Conservation (phyloP, 1,140 invertebrate genomes). For the Acromyrmex heyeri region DNA sequence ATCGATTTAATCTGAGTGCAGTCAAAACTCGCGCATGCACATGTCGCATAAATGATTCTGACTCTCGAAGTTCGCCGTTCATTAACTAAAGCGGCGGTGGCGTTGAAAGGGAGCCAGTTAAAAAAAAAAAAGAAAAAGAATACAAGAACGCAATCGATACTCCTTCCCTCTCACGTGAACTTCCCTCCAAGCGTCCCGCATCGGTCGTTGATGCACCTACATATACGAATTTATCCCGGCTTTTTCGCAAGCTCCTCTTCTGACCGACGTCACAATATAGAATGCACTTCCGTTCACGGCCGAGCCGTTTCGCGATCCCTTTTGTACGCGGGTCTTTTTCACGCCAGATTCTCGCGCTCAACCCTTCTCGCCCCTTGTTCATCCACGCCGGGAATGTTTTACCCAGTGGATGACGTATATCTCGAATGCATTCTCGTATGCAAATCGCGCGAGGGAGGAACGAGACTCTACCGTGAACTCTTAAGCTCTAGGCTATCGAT, state of each 20-base stretch:
- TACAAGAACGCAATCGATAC: constrained; percentile 38
- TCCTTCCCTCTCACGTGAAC: constrained; percentile 29
- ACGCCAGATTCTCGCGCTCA: constrained; percentile 43
- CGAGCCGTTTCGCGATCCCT: constrained; percentile 56
- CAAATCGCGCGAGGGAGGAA: constrained; percentile 33
- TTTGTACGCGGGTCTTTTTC: constrained; percentile 59
- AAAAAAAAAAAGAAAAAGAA: constrained; percentile 28
- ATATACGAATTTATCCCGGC: constrained; percentile 43
- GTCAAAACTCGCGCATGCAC: constrained; percentile 47
- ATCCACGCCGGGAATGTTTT: constrained; percentile 56
- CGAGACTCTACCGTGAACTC: constrained; percentile 1
- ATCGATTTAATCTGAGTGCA: constrained; percentile 12
- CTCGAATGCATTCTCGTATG: constrained; percentile 34
- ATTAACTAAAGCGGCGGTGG: constrained; percentile 1
- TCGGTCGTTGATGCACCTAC: constrained; percentile 36
- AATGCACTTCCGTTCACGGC: constrained; percentile 60
- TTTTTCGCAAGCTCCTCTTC: constrained; percentile 26
- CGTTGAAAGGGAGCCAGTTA: constrained; percentile 25
- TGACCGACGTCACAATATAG: constrained; percentile 53
- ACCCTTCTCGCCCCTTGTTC: background rate
- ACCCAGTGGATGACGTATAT: constrained; percentile 49
- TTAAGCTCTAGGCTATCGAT: constrained; percentile 29
- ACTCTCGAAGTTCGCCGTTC: background rate
- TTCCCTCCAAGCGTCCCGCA: background rate
- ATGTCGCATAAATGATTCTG: constrained; percentile 48